A percentile compares a stretch with the other conserved stretches of the same genome.
Evolutionary conservation across 2,888 invertebrate genomes (phyloP).

Genomic region (Ceriagrion tenellum): DNA sequence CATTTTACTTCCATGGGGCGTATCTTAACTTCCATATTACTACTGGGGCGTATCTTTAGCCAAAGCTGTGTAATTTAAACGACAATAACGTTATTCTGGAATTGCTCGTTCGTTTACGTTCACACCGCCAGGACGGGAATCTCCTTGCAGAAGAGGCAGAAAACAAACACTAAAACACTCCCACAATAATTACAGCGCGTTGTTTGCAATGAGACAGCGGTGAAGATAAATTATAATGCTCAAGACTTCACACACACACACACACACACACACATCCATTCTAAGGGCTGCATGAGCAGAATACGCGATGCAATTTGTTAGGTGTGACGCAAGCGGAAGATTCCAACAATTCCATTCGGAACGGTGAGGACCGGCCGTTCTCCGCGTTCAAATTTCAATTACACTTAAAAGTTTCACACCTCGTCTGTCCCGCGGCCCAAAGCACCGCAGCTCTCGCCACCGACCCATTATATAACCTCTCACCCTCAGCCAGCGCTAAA

Average conservation of each 20-base stretch:
- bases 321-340: neutral
- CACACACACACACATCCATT: neutral
- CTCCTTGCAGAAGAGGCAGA: too few species aligned
- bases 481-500: neutral
- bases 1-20: too few species aligned
- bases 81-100: too few species aligned
- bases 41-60: too few species aligned
- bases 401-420: slow-evolving; percentile 4
- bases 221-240: neutral
- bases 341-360: neutral
- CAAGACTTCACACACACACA: neutral
- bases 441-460: neutral
- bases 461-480: neutral
- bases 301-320: neutral
- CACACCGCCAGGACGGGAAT: too few species aligned
- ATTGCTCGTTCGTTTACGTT: too few species aligned
- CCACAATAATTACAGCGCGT: neutral
- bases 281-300: neutral
- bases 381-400: neutral
- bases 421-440: neutral
- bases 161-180: too few species aligned
- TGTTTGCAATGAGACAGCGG: neutral
- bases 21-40: too few species aligned
- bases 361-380: neutral
- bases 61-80: too few species aligned